Evolutionary conservation across 2,797 vertebrate species (phyloP), one percentile per base, ranked within the genome.

Genomic region (Hybognathus amarus): DNA sequence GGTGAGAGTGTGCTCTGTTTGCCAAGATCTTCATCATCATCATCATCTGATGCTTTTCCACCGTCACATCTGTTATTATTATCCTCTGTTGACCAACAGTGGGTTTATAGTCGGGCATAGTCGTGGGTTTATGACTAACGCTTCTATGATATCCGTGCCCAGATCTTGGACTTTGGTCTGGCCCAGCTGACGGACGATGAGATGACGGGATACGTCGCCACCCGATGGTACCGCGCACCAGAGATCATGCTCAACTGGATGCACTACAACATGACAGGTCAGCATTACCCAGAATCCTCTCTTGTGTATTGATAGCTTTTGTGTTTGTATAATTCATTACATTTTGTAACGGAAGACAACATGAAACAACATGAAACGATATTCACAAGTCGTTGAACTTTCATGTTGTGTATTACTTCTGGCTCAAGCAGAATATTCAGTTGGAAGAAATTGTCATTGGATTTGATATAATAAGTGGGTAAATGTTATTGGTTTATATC

Each of bases 211-310:
- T 99, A 99, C 0, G 98, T 99, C 77, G 98, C 98, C 52, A 99
- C 98, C 0, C 93, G 98, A 56, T 99, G 98, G 98, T 99, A 99
- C 92, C 89, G 98, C 47, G 98, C 98, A 30, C 98, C 98, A 0
- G 98, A 99, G 92, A 99, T 99, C 92, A 99, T 99, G 97, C 95
- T 99, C 22, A 99, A 99, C 91, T 99, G 98, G 98, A 99, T 99
- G 98, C 98, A 99, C 92, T 99, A 99, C 94, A 99, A 98, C 93
- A 97, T 97, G 94, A 99, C 98, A 90, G 97, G 98, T 98, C 87
- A 52, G 68, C 5, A 88, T 9, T 75, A 68, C 24, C 45, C 47
- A 40, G 6, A 59, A 78, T 47, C 24, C 56, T 42, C 13, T 5
- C 15, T 56, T 61, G 3, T 50, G 27, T 50, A 5, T 18, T 7